Evolutionary conservation across 2,113 vertebrate species (phyloP), one percentile per base, ranked within the genome.

Genomic region (Petaurus breviceps): DNA sequence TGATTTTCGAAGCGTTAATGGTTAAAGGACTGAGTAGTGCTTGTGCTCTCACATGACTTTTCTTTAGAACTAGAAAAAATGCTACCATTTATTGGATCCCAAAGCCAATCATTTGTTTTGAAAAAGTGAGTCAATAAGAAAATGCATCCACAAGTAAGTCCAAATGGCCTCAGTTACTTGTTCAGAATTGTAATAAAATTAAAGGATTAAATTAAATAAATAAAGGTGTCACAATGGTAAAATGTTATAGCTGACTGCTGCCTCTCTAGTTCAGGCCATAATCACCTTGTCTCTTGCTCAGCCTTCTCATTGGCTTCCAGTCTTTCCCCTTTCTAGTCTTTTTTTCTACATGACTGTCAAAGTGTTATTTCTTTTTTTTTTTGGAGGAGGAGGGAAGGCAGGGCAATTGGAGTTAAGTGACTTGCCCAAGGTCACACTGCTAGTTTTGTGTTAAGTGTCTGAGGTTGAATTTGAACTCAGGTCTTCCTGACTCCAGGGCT

Each of bases 1-100:
- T 92, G 89, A 89, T 89, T 93, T 94, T 37, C n/a, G 26, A 91
- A 54, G 31, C 7, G 28, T 92, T 57, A 84, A 37, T 94, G 47
- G 4, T 2, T 90, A 3, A 28, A 89, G 37, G 52, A 53, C 14
- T 3, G 52, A 53, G 52, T 19, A 25, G 26, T 89, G 16, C 47
- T 49, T 49, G 47, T 49, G 47, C 47, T 49, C 47, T 49, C 47
- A 49, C 47, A 49, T 4, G 49, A 37, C 51, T 95, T 95, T 91
- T 26, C 31, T 52, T 51, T 93, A 91, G 51, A 93, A 92, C 8
- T 16, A 47, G 51, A 93, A 50, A 8, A 68, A 61, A 84, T 22
- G 26, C 0, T 92, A 47, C 77, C 89, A 53, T 93, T 90, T 77
- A 51, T 92, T 90, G 91, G 28, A 25, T 92, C 94, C 61, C 90